Conservation (phyloP, 2,113 vertebrate species). For the Psilopogon haemacephalus region DNA sequence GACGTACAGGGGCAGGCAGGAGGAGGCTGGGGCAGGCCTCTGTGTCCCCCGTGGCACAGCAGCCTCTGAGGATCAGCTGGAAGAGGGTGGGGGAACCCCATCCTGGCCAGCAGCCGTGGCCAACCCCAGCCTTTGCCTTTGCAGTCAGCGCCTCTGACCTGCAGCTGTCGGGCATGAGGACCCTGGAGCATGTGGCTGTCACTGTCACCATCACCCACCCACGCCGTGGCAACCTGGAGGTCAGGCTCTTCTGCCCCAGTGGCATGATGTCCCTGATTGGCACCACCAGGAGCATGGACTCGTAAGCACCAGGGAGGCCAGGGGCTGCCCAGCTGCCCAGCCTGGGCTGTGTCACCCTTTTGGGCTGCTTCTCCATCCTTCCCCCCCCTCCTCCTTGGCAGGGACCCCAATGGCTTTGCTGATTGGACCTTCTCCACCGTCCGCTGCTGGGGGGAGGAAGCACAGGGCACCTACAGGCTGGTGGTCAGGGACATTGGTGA, state of each 20-base stretch:
- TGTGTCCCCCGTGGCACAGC: background rate
- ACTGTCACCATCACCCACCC: conserved; percentile 87
- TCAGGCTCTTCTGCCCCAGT: conserved; percentile 88
- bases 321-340: background rate
- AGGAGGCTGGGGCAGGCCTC: fast-evolving
- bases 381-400: background rate
- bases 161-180: conserved; percentile 87
- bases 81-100: background rate
- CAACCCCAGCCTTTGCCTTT: background rate
- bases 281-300: conserved; percentile 84
- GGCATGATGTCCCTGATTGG: conserved; percentile 91
- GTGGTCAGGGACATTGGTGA: conserved; percentile 85
- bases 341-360: too few species aligned
- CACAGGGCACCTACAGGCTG: conserved; percentile 84
- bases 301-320: conserved; percentile 49
- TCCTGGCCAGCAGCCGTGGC: background rate
- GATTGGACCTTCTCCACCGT: conserved; percentile 98
- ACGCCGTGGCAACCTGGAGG: conserved; percentile 87
- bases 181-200: conserved; percentile 92
- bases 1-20: too few species aligned
- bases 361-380: background rate
- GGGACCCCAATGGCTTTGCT: conserved; percentile 84
- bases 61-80: background rate
- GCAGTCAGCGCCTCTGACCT: conserved; percentile 83
- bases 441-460: conserved; percentile 93